These are phyloP conservation scores for Phalacrocorax aristotelis DNA, from an alignment of 2,113 vertebrate species.

Conservation along the genomic window DNA sequence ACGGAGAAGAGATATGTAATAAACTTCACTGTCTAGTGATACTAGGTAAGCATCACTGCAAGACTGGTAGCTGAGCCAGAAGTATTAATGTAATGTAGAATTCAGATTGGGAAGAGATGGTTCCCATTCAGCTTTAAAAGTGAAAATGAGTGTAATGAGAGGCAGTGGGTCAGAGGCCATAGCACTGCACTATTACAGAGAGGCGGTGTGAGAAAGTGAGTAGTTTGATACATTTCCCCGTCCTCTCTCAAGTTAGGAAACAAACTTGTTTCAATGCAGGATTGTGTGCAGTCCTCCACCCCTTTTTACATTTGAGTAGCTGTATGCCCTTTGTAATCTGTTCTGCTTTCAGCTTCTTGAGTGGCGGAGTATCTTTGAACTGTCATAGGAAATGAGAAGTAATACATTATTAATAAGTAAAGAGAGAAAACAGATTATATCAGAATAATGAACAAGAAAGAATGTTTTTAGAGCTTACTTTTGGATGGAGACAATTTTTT, in stretches of 20 bases:
- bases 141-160: neutral
- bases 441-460: neutral
- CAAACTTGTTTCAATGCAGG: neutral
- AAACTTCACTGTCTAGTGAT: neutral
- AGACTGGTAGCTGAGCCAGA: neutral
- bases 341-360: neutral
- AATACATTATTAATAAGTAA: neutral
- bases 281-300: neutral
- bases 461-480: neutral
- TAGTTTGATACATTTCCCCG: neutral
- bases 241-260: neutral
- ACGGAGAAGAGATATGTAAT: neutral
- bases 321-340: neutral
- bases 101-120: neutral
- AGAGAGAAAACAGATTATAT: neutral
- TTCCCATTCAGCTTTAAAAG: neutral
- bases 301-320: neutral
- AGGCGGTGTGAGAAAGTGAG: accelerated
- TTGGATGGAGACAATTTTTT: neutral
- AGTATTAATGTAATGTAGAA: neutral
- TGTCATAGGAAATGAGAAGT: neutral
- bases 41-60: neutral
- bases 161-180: neutral
- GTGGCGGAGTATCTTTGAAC: neutral
- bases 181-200: neutral